Evolutionary conservation across 2,113 vertebrate species (phyloP), one percentile per base, ranked within the genome.

Genomic region (Anolis carolinensis): DNA sequence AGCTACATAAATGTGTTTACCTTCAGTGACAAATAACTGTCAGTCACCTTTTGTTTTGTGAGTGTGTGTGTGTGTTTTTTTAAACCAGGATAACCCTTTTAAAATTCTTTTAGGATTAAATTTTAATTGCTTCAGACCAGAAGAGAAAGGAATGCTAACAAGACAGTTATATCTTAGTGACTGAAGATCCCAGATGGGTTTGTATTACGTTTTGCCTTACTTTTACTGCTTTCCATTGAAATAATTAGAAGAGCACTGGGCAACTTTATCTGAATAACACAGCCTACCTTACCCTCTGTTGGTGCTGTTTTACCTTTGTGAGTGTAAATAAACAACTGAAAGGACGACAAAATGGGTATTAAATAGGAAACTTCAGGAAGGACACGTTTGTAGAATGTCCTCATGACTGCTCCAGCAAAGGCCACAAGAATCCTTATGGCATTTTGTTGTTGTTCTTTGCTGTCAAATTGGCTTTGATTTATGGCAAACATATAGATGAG

Each of bases 1-100:
- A 91, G 87, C 90, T 21, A 5, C 10, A 25, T 92, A 92, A 91
- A 93, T 95, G 92, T 95, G 85, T 95, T 95, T 94, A 92, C 91
- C 86, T 81, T 92, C 2, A 1, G 76, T 92, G 89, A 89, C 93
- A 94, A 95, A 94, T 94, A 93, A 91, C 92, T 85, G 92, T 86
- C 90, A 88, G 90, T 91, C 88, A 88, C 91, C 90, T 89, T 76
- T 65, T 92, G 73, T 91, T 93, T 91, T 88, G 62, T 44, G 39
- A 4, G 2, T 44, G 2, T 93, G 90, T 88, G 62, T 44, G 39
- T 44, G 2, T 44, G 2, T 44, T 44, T 89, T 77, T 85, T 87
- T 27, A 11, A 91, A 94, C 89, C 91, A 90, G 91, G 89, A 91
- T 5, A 5, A 87, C 87, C 82, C 86, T 55, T 44, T 84, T 4